Base-by-base conservation (phyloP, 2,113 vertebrate genomes). In the Tamias sibiricus region DNA sequence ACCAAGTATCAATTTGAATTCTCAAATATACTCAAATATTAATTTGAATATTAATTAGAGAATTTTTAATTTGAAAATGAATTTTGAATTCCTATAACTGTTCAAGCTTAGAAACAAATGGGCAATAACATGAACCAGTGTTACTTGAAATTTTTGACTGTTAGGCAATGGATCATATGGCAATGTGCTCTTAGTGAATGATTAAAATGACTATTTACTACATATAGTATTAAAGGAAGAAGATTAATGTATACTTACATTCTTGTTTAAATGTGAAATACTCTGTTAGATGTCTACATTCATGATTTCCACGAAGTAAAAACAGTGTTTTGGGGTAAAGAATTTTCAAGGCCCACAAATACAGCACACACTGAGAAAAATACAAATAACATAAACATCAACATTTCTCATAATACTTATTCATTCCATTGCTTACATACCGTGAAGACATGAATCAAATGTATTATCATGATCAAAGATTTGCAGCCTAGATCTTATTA, bases 181-280 rank as follows among this genome's bases (percentile, higher is more conserved):
- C 62, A 64, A 72, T 24, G 13, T 35, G 12, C 2, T 42, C 24
- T 92, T 30, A 59, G 1, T 47, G 30, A 84, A 30, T 26, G 37
- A 35, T 69, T 85, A 69, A 80, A 90, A 32, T 79, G 17, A 80
- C 35, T 59, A 76, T 35, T 86, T 37, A 37, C 52, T 32, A 79
- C 35, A 52, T 49, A 88, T 0, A 28, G 69, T 52, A 6, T 90
- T 66, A 97, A 95, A 66, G 2, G 42, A 72, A 88, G 24, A 91
- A 66, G 42, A 10, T 1, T 22, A 54, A 96, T 9, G 71, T 1
- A 97, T 98, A 99, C 99, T 99, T 99, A 99, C 99, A 99, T 99
- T 99, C 99, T 99, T 99, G 99, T 98, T 99, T 99, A 99, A 99
- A 99, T 98, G 99, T 99, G 99, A 99, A 99, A 99, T 99, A 99